These are phyloP conservation scores for Charina bottae DNA, from an alignment of 2,113 vertebrate species.

Conservation along the genomic window DNA sequence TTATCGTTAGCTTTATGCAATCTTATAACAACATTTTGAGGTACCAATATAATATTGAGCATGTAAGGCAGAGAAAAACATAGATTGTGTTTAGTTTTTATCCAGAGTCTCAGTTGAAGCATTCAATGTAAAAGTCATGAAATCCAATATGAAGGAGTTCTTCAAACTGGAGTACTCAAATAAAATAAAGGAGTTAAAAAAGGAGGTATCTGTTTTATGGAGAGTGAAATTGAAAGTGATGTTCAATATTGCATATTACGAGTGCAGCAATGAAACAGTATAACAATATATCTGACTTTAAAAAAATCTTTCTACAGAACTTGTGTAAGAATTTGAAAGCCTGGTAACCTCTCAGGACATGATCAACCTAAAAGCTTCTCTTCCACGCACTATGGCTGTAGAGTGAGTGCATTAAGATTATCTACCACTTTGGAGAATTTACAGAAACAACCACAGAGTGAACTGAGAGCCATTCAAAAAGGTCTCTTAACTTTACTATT, in stretches of 20 bases:
- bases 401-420: constrained; percentile 57
- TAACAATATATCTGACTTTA: constrained; percentile 58
- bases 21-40: neutral
- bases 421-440: constrained; percentile 55
- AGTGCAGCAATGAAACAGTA: constrained; percentile 58
- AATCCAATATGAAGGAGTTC: neutral
- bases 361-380: constrained; percentile 63
- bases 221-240: constrained; percentile 66
- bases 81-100: constrained; percentile 11
- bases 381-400: constrained; percentile 38
- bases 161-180: neutral
- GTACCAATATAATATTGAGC: neutral
- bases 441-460: constrained; percentile 34
- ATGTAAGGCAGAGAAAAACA: neutral
- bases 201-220: constrained; percentile 67
- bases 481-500: constrained; percentile 42
- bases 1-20: neutral
- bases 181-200: constrained; percentile 70
- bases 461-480: constrained; percentile 34
- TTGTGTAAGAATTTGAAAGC: constrained; percentile 63
- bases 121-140: constrained; percentile 50
- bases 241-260: constrained; percentile 49
- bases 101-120: neutral
- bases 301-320: constrained; percentile 56
- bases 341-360: constrained; percentile 55